phyloP scores from a whole-genome alignment of 2,797 vertebrate species.

The Mormyrops attenuatus region DNA sequence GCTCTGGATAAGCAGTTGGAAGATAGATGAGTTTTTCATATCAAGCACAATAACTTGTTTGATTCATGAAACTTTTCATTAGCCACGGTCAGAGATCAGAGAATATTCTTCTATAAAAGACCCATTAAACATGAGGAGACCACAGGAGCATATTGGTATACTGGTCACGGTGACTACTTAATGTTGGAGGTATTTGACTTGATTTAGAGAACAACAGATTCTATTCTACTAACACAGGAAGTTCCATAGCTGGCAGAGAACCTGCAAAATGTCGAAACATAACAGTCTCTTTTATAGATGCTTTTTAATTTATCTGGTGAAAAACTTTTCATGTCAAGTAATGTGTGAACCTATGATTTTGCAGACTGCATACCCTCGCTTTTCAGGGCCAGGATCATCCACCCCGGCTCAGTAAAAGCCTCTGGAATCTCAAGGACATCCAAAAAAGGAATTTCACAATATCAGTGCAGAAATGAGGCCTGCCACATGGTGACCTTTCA shows the following conservation, averaged over 20 bases:
- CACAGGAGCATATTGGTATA: neutral
- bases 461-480: conserved; percentile 32
- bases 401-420: neutral
- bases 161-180: neutral
- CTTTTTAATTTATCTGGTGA: neutral
- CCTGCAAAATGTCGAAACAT: neutral
- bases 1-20: neutral
- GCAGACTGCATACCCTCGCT: neutral
- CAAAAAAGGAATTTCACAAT: neutral
- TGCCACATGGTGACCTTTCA: conserved; percentile 35
- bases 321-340: neutral
- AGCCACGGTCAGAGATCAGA: neutral
- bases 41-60: neutral
- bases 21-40: neutral
- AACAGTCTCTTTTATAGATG: neutral
- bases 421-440: conserved; percentile 6
- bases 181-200: neutral
- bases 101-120: neutral
- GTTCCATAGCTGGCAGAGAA: neutral
- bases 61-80: conserved; percentile 11
- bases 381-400: neutral
- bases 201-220: neutral
- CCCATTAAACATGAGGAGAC: neutral
- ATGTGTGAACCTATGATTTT: conserved; percentile 9
- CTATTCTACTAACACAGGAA: neutral